These are phyloP conservation scores for Phaenicophaeus curvirostris DNA, from an alignment of 2,797 vertebrate species.

Conservation along the genomic window DNA sequence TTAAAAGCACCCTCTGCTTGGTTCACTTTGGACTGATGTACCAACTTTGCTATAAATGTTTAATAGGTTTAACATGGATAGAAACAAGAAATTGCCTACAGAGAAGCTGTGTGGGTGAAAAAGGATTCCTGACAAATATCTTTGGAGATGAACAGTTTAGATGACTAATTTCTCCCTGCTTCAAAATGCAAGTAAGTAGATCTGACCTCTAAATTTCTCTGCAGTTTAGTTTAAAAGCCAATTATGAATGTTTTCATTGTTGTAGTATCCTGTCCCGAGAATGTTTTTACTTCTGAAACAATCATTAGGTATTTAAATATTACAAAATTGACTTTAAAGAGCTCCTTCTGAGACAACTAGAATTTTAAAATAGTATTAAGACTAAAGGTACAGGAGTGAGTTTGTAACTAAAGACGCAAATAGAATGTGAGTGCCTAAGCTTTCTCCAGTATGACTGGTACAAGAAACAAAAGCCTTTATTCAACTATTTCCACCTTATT, in stretches of 20 bases:
- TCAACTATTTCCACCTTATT: background rate
- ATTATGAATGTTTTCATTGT: background rate
- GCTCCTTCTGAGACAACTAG: background rate
- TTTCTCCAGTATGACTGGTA: background rate
- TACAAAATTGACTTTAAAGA: background rate
- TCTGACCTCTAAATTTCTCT: slow-evolving; percentile 14
- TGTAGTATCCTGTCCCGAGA: background rate
- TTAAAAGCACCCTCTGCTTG: background rate
- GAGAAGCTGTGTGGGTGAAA: slow-evolving; percentile 57
- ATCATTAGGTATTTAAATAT: background rate
- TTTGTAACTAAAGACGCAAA: background rate
- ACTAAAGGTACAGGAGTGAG: background rate
- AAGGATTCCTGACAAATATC: slow-evolving; percentile 62
- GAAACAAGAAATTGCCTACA: slow-evolving; percentile 34
- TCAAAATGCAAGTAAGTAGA: slow-evolving; percentile 45
- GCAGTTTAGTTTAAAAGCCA: slow-evolving; percentile 29
- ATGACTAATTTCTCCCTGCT: slow-evolving; percentile 64
- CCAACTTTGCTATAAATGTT: background rate
- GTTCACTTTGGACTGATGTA: slow-evolving; percentile 6
- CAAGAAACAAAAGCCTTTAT: background rate
- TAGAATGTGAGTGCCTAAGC: background rate
- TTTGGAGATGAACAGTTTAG: slow-evolving; percentile 51
- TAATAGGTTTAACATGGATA: slow-evolving; percentile 30
- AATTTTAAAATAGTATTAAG: background rate
- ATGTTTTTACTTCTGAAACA: slow-evolving; percentile 7